Conservation (phyloP, 2,113 vertebrate species). For the Anoplopoma fimbria region DNA sequence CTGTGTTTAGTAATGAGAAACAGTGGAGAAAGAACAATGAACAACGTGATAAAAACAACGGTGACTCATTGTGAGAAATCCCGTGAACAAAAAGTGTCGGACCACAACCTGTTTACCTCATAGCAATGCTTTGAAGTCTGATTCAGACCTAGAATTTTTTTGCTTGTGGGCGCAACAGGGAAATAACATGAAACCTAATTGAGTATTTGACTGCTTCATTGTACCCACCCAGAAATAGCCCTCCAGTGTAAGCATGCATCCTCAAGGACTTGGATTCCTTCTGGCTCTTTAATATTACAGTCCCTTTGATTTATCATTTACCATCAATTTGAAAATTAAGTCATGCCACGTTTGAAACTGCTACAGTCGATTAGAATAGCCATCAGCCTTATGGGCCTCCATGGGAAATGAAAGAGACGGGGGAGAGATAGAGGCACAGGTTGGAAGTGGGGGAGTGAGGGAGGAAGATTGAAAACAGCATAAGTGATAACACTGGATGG, state of each 20-base stretch:
- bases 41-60: not conserved
- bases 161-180: not conserved
- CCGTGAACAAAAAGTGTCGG: not conserved
- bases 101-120: slow-evolving; percentile 16
- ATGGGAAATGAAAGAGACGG: slow-evolving; percentile 23
- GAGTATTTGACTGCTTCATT: slow-evolving; percentile 31
- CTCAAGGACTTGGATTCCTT: slow-evolving; percentile 44
- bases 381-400: slow-evolving; percentile 32
- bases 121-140: not conserved
- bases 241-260: slow-evolving; percentile 10
- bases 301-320: slow-evolving; percentile 69
- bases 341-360: slow-evolving; percentile 48
- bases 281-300: slow-evolving; percentile 30
- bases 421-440: slow-evolving; percentile 9
- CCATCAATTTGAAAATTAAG: slow-evolving; percentile 66
- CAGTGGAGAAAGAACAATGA: not conserved
- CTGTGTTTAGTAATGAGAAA: slow-evolving; percentile 52
- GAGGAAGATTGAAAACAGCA: not conserved
- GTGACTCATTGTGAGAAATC: slow-evolving; percentile 8
- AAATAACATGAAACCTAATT: slow-evolving; percentile 33
- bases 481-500: slow-evolving; percentile 42
- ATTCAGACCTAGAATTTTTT: not conserved
- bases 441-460: slow-evolving; percentile 16
- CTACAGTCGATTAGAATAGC: slow-evolving; percentile 61
- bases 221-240: slow-evolving; percentile 18